Conservation (phyloP, 2,888 invertebrate species). For the Napeogenes sylphis region DNA sequence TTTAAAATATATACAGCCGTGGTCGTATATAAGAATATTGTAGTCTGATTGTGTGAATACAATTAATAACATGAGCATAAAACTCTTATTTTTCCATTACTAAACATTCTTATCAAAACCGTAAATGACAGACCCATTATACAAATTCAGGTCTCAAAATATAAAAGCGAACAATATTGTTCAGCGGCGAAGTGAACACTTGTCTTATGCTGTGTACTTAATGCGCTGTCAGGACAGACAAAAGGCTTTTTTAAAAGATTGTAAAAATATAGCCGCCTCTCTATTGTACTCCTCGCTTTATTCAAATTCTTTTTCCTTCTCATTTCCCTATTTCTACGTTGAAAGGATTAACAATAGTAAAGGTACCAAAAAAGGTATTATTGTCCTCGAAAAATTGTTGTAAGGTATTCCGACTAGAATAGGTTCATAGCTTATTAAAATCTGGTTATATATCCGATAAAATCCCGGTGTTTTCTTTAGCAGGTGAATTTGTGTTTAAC, state of each 20-base stretch:
- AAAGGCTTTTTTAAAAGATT: conserved; percentile 61
- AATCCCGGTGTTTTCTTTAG: too few relatives aligned
- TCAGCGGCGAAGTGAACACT: conserved; percentile 58
- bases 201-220: conserved; percentile 63
- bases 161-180: conserved; percentile 55
- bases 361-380: conserved; percentile 43
- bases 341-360: conserved; percentile 71
- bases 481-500: too few relatives aligned
- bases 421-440: conserved; percentile 6
- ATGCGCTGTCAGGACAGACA: conserved; percentile 68
- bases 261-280: conserved; percentile 64
- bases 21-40: too few relatives aligned
- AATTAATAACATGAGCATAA: too few relatives aligned
- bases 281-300: conserved; percentile 60
- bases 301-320: conserved; percentile 65
- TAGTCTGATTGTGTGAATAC: too few relatives aligned
- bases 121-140: conserved; percentile 27
- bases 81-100: conserved; percentile 13
- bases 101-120: conserved; percentile 9
- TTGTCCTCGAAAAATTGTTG: conserved; percentile 16
- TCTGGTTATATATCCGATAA: conserved; percentile 5
- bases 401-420: conserved; percentile 11
- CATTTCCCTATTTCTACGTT: conserved; percentile 70
- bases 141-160: conserved; percentile 38
- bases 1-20: too few relatives aligned